Evolutionary conservation across 2,888 invertebrate species (phyloP).

Genomic region (Ormyrus nitidulus): DNA sequence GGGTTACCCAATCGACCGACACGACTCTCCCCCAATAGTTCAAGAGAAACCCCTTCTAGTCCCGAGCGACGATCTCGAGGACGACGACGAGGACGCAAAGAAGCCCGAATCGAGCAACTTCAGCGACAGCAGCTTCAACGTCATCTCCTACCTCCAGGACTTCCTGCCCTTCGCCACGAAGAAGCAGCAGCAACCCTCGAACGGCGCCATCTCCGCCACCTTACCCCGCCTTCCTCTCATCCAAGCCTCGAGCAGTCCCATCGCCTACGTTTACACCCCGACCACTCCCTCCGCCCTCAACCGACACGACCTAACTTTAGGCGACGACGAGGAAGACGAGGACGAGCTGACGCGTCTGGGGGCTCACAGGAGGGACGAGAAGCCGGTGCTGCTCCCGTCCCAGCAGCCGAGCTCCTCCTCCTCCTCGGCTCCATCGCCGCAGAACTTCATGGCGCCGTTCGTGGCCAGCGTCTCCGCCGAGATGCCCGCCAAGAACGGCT

Average conservation of each 20-base stretch:
- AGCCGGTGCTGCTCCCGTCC: slow-evolving; percentile 69
- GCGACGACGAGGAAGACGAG: slow-evolving; percentile 52
- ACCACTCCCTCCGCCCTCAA: slow-evolving; percentile 75
- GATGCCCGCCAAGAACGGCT: slow-evolving; percentile 78
- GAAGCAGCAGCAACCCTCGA: slow-evolving; percentile 29
- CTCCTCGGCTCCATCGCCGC: slow-evolving; percentile 75
- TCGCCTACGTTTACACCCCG: slow-evolving; percentile 82
- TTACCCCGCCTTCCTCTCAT: slow-evolving; percentile 65
- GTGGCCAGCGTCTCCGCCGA: slow-evolving; percentile 82
- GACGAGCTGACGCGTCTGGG: slow-evolving; percentile 52
- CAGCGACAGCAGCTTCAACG: slow-evolving; percentile 71
- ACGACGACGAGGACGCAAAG: slow-evolving; percentile 54
- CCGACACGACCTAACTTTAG: slow-evolving; percentile 57
- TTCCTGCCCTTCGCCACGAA: slow-evolving; percentile 73
- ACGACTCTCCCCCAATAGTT: slow-evolving; percentile 60
- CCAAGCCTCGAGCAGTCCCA: slow-evolving; percentile 78
- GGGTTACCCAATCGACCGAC: slow-evolving; percentile 36
- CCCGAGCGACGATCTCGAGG: slow-evolving; percentile 65
- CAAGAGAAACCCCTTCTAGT: slow-evolving; percentile 75
- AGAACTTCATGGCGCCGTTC: slow-evolving; percentile 83
- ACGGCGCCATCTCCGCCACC: slow-evolving; percentile 67
- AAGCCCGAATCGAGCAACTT: slow-evolving; percentile 32
- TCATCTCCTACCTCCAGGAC: slow-evolving; percentile 76
- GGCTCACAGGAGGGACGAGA: slow-evolving; percentile 57
- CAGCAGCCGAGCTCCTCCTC: slow-evolving; percentile 72